phyloP scores from a whole-genome alignment of 2,797 vertebrate genomes.

The Tachyglossus aculeatus region DNA sequence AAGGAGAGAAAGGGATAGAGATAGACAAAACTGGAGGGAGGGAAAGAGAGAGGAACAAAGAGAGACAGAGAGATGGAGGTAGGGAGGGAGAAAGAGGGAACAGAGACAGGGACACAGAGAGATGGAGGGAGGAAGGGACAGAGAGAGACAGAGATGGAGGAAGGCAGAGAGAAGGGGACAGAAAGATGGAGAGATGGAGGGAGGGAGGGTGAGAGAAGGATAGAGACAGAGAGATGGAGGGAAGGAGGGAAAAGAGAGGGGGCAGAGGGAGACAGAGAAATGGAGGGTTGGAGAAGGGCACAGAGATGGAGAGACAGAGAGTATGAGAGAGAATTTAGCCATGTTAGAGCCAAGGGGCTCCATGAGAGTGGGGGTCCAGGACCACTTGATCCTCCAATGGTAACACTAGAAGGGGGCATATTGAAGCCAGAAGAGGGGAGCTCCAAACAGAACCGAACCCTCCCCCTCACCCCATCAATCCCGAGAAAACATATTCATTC shows the following conservation, averaged over 20 bases:
- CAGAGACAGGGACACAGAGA: accelerated
- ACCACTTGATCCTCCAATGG: too few species aligned
- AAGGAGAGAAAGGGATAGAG: accelerated
- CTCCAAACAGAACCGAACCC: too few species aligned
- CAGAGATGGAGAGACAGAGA: too few species aligned
- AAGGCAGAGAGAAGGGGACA: accelerated
- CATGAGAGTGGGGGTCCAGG: too few species aligned
- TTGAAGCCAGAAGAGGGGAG: not conserved
- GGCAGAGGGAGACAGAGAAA: accelerated
- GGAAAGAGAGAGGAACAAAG: not conserved
- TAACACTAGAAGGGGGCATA: not conserved
- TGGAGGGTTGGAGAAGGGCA: too few species aligned
- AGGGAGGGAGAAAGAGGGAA: accelerated
- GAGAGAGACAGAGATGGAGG: too few species aligned
- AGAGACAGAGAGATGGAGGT: accelerated
- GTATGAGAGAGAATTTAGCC: too few species aligned
- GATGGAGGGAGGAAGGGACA: accelerated
- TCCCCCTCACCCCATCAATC: not conserved
- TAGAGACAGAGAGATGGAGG: not conserved
- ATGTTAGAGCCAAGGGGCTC: too few species aligned
- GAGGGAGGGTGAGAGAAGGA: accelerated
- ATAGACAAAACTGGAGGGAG: too few species aligned
- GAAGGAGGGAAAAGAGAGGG: not conserved
- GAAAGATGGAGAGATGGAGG: accelerated
- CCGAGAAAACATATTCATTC: not conserved